Conservation (phyloP, 2,113 vertebrate species). For the Ictalurus punctatus region DNA sequence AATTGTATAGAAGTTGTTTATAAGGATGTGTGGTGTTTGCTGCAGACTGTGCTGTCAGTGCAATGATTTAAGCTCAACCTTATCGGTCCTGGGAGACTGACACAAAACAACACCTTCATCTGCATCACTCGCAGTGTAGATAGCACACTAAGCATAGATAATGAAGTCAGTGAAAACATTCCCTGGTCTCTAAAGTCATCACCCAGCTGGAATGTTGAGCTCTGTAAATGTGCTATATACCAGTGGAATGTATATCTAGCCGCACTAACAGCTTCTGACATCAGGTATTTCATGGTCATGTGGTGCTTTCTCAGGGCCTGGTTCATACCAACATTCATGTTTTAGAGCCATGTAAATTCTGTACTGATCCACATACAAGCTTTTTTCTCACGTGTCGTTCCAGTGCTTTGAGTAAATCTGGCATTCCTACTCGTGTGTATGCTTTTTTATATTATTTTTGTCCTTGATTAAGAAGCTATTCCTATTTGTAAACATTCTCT, state of each 20-base stretch:
- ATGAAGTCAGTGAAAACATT: slow-evolving; percentile 1
- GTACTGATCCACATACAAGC: background rate
- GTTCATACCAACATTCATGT: slow-evolving; percentile 45
- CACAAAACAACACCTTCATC: background rate
- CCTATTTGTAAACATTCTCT: background rate
- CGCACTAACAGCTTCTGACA: background rate
- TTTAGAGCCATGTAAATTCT: background rate
- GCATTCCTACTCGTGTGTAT: background rate
- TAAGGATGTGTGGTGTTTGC: background rate
- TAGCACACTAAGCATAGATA: background rate
- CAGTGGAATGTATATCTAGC: slow-evolving; percentile 1
- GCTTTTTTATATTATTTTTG: background rate
- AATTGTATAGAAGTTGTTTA: background rate
- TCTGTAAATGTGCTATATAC: slow-evolving; percentile 9
- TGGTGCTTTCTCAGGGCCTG: slow-evolving; percentile 64
- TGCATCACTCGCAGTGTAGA: background rate
- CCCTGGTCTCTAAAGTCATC: background rate
- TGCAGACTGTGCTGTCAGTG: background rate
- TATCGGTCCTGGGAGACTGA: background rate
- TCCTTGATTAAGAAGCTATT: background rate
- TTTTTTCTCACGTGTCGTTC: background rate
- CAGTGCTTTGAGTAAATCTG: background rate
- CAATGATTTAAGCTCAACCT: background rate
- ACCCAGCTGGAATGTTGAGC: background rate
- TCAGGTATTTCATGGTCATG: background rate